These are phyloP conservation scores for Pachyseris speciosa DNA, from an alignment of 64 coral and sea anemone species.

Conservation along the genomic window DNA sequence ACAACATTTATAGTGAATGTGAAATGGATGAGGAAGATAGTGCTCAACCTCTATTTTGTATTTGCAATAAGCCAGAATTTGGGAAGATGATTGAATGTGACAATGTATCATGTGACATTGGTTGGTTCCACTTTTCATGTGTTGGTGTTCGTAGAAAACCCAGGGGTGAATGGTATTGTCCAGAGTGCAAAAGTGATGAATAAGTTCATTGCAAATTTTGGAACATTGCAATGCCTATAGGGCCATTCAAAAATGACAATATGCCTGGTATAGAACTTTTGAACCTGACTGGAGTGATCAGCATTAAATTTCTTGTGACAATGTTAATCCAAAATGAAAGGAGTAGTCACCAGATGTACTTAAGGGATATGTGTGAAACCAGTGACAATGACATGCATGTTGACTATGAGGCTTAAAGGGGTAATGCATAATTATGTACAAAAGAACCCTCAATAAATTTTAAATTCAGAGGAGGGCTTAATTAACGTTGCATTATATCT, in stretches of 20 bases:
- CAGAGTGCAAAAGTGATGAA: conserved; percentile 40
- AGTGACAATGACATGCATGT: no score
- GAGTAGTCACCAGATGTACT: no score
- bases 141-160: conserved; percentile 44
- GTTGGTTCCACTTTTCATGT: conserved; percentile 68
- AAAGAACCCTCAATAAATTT: no score
- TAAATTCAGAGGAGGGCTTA: no score
- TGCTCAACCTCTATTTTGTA: conserved; percentile 24
- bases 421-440: no score
- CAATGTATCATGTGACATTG: conserved; percentile 50
- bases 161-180: conserved; percentile 57
- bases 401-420: no score
- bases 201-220: neutral
- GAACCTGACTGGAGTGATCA: no score
- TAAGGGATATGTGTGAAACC: no score
- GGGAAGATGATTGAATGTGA: conserved; percentile 66
- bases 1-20: neutral
- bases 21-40: neutral
- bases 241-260: neutral
- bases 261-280: no score
- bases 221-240: neutral
- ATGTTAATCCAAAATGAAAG: no score
- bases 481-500: no score
- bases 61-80: conserved; percentile 70
- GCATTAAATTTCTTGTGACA: no score